Evolutionary conservation across 1,140 invertebrate species (phyloP).

Genomic region (Heliothis subflexa): DNA sequence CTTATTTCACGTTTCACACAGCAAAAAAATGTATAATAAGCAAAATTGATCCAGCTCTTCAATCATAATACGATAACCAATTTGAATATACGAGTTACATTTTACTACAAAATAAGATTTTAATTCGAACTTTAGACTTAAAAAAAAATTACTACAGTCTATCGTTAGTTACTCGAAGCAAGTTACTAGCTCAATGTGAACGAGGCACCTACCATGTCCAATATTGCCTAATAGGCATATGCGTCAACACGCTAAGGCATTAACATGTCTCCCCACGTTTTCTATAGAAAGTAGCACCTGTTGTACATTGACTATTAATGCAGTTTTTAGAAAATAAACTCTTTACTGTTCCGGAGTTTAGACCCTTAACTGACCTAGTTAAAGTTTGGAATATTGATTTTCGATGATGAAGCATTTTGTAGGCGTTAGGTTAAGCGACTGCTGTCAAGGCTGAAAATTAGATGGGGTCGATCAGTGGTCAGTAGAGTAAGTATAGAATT

Average conservation of each 20-base stretch:
- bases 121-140: too few species aligned
- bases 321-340: constrained; percentile 67
- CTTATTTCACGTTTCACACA: too few species aligned
- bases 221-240: constrained; percentile 65
- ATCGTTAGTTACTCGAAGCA: not conserved
- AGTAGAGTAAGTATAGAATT: not conserved
- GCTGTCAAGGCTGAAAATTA: not conserved
- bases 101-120: too few species aligned
- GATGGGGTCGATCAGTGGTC: not conserved
- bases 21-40: too few species aligned
- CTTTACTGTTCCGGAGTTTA: constrained; percentile 56
- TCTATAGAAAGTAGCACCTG: constrained; percentile 67
- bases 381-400: constrained; percentile 41
- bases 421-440: not conserved
- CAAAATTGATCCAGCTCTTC: too few species aligned
- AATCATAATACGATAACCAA: too few species aligned
- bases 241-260: constrained; percentile 57
- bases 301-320: constrained; percentile 67
- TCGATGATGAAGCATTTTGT: constrained; percentile 15
- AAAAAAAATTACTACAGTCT: too few species aligned
- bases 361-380: constrained; percentile 15
- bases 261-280: constrained; percentile 59
- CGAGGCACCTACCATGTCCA: constrained; percentile 32
- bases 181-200: constrained; percentile 26
- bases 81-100: too few species aligned